Percentiles rank a stretch among this genome's conserved stretches.
Evolutionary conservation across 1,140 invertebrate genomes (phyloP).

Genomic region (Bombus confusus): DNA sequence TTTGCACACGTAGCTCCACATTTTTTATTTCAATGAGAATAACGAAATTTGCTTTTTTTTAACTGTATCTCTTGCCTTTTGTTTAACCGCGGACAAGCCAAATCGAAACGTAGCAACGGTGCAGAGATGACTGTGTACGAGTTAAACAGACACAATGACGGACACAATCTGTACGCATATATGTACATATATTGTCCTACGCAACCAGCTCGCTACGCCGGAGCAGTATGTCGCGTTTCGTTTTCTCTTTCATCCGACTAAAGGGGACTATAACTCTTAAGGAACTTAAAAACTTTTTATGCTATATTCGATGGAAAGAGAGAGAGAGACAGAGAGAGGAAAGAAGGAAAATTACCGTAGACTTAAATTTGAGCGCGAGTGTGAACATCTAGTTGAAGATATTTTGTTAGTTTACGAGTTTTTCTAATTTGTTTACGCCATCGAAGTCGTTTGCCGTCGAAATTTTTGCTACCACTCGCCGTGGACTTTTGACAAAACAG

Average conservation of each 20-base stretch:
- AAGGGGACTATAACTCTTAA: background rate
- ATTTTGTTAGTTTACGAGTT: too few species aligned
- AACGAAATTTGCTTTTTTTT: background rate
- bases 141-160: background rate
- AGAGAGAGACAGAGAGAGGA: background rate
- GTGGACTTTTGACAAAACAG: background rate
- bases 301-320: background rate
- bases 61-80: background rate
- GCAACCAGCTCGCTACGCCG: background rate
- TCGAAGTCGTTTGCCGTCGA: too few species aligned
- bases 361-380: background rate
- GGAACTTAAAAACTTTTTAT: background rate
- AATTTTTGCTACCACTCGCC: too few species aligned
- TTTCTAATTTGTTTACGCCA: too few species aligned
- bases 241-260: background rate
- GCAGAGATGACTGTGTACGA: background rate
- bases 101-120: background rate
- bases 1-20: constrained; percentile 20
- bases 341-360: background rate
- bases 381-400: background rate
- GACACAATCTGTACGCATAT: background rate
- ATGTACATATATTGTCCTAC: background rate
- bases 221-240: background rate
- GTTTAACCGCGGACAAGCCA: background rate
- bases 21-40: constrained; percentile 44